Evolutionary conservation across 2,797 vertebrate species (phyloP).

Genomic region (Coendou prehensilis): DNA sequence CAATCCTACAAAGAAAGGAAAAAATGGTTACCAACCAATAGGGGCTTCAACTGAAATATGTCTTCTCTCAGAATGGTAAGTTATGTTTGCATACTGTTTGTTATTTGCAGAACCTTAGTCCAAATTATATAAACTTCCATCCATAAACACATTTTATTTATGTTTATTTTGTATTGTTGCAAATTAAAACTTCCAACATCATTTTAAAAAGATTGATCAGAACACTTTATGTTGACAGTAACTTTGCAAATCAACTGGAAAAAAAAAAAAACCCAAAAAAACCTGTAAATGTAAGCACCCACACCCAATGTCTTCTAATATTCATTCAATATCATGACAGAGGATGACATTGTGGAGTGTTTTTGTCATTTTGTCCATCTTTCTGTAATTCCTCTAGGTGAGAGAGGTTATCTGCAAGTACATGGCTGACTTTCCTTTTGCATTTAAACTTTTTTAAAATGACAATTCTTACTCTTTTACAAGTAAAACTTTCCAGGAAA

Average conservation of each 20-base stretch:
- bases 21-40: neutral
- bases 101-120: neutral
- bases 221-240: neutral
- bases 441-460: neutral
- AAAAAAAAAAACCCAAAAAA: neutral
- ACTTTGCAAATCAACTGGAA: neutral
- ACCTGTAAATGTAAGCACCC: neutral
- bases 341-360: neutral
- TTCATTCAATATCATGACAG: neutral
- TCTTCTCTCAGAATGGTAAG: neutral
- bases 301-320: neutral
- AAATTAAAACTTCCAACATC: neutral
- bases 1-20: neutral
- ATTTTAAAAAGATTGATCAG: neutral
- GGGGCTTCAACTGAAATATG: conserved; percentile 9
- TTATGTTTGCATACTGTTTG: neutral
- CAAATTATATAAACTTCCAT: neutral
- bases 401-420: neutral
- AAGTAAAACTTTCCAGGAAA: conserved; percentile 66
- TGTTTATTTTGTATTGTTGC: neutral
- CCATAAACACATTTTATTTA: neutral
- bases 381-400: conserved; percentile 44
- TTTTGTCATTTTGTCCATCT: neutral
- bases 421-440: neutral
- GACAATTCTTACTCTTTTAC: neutral